These are phyloP conservation scores for Anthophora plumipes DNA, from an alignment of 2,888 invertebrate genomes.

Conservation along the genomic window DNA sequence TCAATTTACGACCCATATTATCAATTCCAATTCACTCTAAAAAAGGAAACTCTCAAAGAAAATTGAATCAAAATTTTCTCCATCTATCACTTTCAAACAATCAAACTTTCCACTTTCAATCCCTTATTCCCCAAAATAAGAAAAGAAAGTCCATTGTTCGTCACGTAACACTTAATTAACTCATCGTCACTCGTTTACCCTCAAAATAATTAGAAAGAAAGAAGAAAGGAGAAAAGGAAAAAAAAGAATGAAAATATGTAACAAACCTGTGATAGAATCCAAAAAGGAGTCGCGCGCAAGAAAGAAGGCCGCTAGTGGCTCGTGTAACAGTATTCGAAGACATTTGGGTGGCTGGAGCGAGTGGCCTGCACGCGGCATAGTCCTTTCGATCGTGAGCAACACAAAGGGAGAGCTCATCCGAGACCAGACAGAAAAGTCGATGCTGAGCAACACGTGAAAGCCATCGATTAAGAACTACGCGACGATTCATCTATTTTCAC, in stretches of 20 bases:
- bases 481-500: slow-evolving; percentile 25
- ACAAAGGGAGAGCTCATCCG: slow-evolving; percentile 30
- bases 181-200: background rate
- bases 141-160: no score
- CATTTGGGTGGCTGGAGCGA: slow-evolving; percentile 36
- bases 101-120: no score
- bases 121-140: no score
- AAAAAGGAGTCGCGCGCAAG: background rate
- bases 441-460: slow-evolving; percentile 24
- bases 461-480: background rate
- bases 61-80: no score
- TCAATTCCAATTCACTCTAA: no score
- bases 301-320: slow-evolving; percentile 14
- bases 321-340: slow-evolving; percentile 24
- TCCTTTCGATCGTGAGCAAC: background rate
- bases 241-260: background rate
- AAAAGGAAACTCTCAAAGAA: no score
- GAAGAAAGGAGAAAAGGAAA: background rate
- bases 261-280: slow-evolving; percentile 35
- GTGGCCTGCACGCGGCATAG: background rate
- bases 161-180: no score
- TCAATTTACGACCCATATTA: no score
- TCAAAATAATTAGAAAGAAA: background rate
- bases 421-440: background rate
- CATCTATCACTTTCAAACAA: no score